Conservation (phyloP, 2,888 invertebrate genomes). For the Drosophila demipolita region DNA sequence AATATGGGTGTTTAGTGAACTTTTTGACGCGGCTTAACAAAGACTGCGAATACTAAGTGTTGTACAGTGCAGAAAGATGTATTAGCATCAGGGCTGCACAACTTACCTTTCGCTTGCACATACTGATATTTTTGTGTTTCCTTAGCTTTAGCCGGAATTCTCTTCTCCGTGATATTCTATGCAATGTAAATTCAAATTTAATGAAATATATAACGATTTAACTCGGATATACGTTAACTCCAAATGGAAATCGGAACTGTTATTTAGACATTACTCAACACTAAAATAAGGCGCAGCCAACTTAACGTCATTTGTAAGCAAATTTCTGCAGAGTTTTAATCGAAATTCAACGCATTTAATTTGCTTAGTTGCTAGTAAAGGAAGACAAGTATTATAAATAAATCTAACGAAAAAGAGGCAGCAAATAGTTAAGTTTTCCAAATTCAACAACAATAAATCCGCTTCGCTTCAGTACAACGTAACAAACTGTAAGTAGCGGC, state of each 20-base stretch:
- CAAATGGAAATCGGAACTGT: conserved; percentile 10
- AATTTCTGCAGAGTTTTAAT: conserved; percentile 62
- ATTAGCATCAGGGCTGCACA: conserved; percentile 41
- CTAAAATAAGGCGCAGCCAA: conserved; percentile 65
- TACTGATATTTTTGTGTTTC: not conserved
- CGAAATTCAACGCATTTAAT: conserved; percentile 60
- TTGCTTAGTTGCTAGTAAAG: conserved; percentile 26
- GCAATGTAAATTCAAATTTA: not conserved
- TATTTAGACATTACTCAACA: conserved; percentile 42
- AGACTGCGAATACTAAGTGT: conserved; percentile 22
- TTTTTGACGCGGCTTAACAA: conserved; percentile 54
- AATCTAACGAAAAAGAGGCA: conserved; percentile 14
- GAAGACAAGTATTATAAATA: conserved; percentile 21
- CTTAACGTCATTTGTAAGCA: conserved; percentile 81
- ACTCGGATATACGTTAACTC: conserved; percentile 8
- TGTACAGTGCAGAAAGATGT: conserved; percentile 16
- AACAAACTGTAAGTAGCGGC: conserved; percentile 53
- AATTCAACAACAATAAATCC: conserved; percentile 12
- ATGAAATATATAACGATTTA: not conserved
- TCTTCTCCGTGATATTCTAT: conserved; percentile 11
- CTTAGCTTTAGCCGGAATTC: not conserved
- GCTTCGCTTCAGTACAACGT: conserved; percentile 12
- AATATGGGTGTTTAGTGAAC: conserved; percentile 16
- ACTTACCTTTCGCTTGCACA: conserved; percentile 25
- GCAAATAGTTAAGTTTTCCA: conserved; percentile 11